Evolutionary conservation across 2,797 vertebrate species (phyloP).

Genomic region (Pterois miles): DNA sequence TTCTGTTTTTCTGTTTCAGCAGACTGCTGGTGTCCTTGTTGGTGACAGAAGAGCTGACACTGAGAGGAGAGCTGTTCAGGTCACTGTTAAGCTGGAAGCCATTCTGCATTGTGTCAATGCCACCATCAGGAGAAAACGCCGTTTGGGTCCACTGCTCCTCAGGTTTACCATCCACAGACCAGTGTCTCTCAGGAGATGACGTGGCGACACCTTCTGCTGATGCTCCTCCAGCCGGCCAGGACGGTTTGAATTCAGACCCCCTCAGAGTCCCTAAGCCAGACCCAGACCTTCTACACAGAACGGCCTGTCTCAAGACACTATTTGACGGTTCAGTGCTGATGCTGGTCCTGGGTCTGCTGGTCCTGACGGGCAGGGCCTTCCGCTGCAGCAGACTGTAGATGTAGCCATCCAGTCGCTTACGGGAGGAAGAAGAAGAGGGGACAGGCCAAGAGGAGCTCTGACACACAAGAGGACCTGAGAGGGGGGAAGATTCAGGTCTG

Average conservation of each 20-base stretch:
- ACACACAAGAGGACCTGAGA: constrained; percentile 33
- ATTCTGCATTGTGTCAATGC: not conserved
- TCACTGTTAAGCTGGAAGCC: constrained; percentile 58
- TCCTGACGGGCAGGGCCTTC: constrained; percentile 87
- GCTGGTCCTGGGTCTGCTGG: constrained; percentile 92
- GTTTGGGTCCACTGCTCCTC: constrained; percentile 74
- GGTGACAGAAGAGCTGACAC: not conserved
- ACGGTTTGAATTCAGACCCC: constrained; percentile 76
- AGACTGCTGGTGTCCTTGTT: constrained; percentile 78
- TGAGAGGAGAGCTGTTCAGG: not conserved
- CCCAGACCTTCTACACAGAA: constrained; percentile 81
- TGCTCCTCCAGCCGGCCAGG: constrained; percentile 73
- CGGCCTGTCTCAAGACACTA: constrained; percentile 88
- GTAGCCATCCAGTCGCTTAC: constrained; percentile 90
- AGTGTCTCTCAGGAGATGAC: constrained; percentile 73
- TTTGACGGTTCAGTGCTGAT: constrained; percentile 90
- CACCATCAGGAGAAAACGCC: not conserved
- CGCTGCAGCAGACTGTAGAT: constrained; percentile 92
- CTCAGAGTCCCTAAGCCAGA: constrained; percentile 31
- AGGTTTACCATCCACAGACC: constrained; percentile 71
- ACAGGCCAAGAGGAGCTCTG: constrained; percentile 77
- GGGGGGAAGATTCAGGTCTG: constrained; percentile 62
- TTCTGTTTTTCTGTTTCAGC: constrained; percentile 61
- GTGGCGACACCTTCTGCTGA: constrained; percentile 47
- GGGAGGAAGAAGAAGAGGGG: constrained; percentile 47